Base-by-base conservation (phyloP, 2,888 invertebrate genomes). In the Podotricha telesiphe region DNA sequence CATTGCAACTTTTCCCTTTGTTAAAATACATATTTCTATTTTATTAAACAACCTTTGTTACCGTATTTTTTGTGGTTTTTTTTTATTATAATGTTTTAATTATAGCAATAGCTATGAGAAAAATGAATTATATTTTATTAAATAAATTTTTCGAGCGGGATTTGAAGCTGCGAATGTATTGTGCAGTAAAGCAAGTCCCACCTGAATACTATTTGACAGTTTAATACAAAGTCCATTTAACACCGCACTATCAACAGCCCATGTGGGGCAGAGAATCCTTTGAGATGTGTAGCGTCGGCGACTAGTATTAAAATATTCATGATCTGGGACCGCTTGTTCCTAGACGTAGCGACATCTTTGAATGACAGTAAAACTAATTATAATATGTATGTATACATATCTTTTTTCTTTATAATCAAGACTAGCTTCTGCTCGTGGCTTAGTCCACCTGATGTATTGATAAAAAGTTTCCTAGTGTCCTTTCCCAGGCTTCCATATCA, bases 281-380 rank as follows among this genome's bases (percentile, higher is more conserved):
- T 68, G 71, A 68, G 62, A 34, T 50, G 11, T 34, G 40, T 42
- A 37, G 48, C 28, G 58, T 48, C 56, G 42, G 45, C 42, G 37
- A 47, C 50, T 45, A 34, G 37, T 62, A 45, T 58, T 68, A 65
- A 71, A 71, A 68, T 71, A 71, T 71, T 71, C 71, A 68, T 68
- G 68, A 64, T 48, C 50, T 65, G 62, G 28, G 56, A 47, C 40
- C 22, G 45, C 50, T 50, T 67, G 56, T 70, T 17, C 45, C 42
- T 59, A 55, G 48, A 61, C 67, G 40, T 55, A 63, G 28, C 47
- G 40, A 56, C 20, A 56, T 55, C 34, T 47, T 48, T 55, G 28
- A 48, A 45, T 22, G 45, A 45, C 45, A 59, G 59, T 20, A 22
- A 22, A 47, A 48, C 48, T 37, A 47, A 62, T 62, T 59, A 45